These are phyloP conservation scores for Athripsodes cinereus DNA, from an alignment of 2,888 invertebrate species.

Conservation along the genomic window DNA sequence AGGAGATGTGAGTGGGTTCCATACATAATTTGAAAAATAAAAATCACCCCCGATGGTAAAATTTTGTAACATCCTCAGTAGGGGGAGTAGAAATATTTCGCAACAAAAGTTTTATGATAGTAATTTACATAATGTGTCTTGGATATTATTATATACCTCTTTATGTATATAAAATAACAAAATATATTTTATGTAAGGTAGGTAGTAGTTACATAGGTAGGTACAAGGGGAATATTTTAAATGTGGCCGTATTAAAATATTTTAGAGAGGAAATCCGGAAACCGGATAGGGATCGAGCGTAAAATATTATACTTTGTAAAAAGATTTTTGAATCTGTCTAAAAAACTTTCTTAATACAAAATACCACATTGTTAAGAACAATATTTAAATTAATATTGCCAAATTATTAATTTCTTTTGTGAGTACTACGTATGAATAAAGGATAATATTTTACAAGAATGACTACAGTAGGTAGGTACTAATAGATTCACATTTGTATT, in stretches of 20 bases:
- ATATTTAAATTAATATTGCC: no score
- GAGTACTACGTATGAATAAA: no score
- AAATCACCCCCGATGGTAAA: not conserved
- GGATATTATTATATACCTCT: not conserved
- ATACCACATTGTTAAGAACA: no score
- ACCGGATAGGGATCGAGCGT: slow-evolving; percentile 20
- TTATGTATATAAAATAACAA: not conserved
- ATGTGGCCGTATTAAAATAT: slow-evolving; percentile 24
- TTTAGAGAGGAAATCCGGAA: slow-evolving; percentile 24
- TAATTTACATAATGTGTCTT: slow-evolving; percentile 18
- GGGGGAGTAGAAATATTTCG: not conserved
- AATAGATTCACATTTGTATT: no score
- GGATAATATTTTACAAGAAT: no score
- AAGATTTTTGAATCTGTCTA: no score
- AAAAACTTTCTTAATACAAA: no score
- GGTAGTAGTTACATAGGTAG: slow-evolving; percentile 7
- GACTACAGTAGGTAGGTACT: no score
- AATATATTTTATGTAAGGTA: slow-evolving; percentile 6
- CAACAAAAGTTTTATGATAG: slow-evolving; percentile 4
- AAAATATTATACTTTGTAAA: slow-evolving; percentile 9
- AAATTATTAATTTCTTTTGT: no score
- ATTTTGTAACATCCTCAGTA: not conserved
- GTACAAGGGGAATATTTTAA: slow-evolving; percentile 20
- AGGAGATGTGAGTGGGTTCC: no score
- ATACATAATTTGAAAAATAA: not conserved